These are phyloP conservation scores for Bubalus kerabau DNA, from an alignment of 2,113 vertebrate genomes.

Conservation along the genomic window DNA sequence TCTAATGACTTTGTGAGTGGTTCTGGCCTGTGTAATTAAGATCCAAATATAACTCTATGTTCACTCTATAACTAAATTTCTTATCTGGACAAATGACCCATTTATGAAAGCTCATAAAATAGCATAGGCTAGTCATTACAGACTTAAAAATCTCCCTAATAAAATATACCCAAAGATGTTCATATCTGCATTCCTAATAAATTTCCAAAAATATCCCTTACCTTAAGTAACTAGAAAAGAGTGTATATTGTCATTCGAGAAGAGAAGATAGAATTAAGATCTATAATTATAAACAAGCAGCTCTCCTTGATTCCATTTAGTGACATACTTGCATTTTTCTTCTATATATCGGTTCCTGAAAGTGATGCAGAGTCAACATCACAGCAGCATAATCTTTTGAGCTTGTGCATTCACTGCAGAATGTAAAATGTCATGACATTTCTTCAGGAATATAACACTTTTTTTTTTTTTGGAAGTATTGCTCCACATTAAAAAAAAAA, in stretches of 20 bases:
- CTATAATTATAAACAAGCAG: slow-evolving; percentile 8
- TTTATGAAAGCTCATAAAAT: slow-evolving; percentile 65
- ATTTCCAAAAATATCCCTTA: slow-evolving; percentile 44
- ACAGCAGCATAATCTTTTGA: slow-evolving; percentile 43
- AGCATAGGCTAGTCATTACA: slow-evolving; percentile 41
- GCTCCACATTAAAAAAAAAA: not conserved
- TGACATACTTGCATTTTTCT: slow-evolving; percentile 48
- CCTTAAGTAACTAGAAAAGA: slow-evolving; percentile 50
- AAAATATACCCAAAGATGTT: slow-evolving; percentile 27
- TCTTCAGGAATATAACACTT: slow-evolving; percentile 29
- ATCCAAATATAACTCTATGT: slow-evolving; percentile 62
- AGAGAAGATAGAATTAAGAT: not conserved
- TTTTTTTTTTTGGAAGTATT: not conserved
- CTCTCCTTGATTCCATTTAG: slow-evolving; percentile 12
- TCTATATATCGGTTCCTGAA: slow-evolving; percentile 30
- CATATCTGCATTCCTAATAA: slow-evolving; percentile 47
- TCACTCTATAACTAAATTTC: slow-evolving; percentile 59
- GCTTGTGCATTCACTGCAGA: slow-evolving; percentile 26
- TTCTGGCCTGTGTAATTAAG: slow-evolving; percentile 62
- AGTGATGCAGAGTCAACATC: not conserved
- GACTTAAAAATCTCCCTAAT: slow-evolving; percentile 48
- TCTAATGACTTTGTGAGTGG: slow-evolving; percentile 55
- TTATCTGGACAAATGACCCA: slow-evolving; percentile 66
- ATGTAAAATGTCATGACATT: slow-evolving; percentile 62
- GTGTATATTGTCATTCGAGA: not conserved